These are phyloP conservation scores for Chrysochloris asiatica DNA, from an alignment of 2,113 vertebrate genomes.

Conservation along the genomic window DNA sequence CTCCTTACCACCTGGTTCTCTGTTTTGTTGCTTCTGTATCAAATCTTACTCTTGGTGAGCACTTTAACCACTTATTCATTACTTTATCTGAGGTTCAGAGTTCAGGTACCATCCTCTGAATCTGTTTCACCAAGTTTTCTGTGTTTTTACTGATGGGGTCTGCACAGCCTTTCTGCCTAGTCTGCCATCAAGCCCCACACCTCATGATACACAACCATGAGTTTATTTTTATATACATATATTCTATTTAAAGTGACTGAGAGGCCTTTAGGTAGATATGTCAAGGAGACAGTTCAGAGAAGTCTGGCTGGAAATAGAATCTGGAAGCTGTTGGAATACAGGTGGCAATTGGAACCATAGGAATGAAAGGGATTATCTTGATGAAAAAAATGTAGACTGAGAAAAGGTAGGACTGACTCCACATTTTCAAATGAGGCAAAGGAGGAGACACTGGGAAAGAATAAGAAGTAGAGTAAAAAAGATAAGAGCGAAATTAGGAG, in stretches of 20 bases:
- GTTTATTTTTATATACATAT: background rate
- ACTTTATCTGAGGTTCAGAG: too few species aligned
- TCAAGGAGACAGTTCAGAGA: background rate
- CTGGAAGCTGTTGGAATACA: background rate
- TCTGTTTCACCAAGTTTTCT: too few species aligned
- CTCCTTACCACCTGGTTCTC: too few species aligned
- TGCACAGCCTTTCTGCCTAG: too few species aligned
- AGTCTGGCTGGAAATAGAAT: background rate
- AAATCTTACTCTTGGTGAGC: too few species aligned
- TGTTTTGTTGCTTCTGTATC: too few species aligned
- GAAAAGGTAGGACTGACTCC: background rate
- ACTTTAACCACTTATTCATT: too few species aligned
- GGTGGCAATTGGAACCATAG: fast-evolving
- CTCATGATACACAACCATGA: background rate
- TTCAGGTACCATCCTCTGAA: too few species aligned
- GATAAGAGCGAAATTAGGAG: background rate
- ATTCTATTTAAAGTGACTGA: background rate
- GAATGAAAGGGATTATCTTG: background rate
- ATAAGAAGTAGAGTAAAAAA: background rate
- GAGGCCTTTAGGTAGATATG: background rate
- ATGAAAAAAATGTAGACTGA: background rate
- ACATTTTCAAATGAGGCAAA: too few species aligned
- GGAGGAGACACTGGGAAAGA: background rate
- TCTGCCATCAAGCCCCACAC: too few species aligned
- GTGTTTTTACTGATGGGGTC: too few species aligned